These are phyloP conservation scores for Vespertilio murinus DNA, from an alignment of 2,797 vertebrate species.

Conservation along the genomic window DNA sequence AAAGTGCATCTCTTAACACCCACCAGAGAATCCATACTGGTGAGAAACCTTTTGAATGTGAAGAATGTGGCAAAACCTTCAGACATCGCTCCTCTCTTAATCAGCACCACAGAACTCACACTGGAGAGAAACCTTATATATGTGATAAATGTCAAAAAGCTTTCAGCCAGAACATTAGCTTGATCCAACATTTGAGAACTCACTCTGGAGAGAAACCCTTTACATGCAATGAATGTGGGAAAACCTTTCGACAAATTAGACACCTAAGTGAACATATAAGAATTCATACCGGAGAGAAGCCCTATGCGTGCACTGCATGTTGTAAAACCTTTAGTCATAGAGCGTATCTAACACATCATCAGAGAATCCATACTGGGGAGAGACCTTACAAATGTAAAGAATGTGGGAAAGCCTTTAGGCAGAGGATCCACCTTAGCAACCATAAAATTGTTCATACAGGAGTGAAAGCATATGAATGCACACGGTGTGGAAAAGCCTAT, in stretches of 20 bases:
- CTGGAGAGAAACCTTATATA: slow-evolving; percentile 75
- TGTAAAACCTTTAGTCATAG: slow-evolving; percentile 76
- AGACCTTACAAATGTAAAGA: slow-evolving; percentile 77
- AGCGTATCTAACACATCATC: slow-evolving; percentile 69
- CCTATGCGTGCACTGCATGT: slow-evolving; percentile 66
- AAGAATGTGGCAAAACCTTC: slow-evolving; percentile 80
- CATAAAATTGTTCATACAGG: slow-evolving; percentile 76
- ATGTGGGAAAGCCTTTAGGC: slow-evolving; percentile 76
- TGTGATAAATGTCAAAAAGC: slow-evolving; percentile 81
- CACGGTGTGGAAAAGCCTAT: slow-evolving; percentile 73
- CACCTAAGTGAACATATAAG: slow-evolving; percentile 74
- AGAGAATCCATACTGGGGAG: slow-evolving; percentile 76
- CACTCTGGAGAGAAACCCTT: slow-evolving; percentile 78
- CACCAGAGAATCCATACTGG: slow-evolving; percentile 80
- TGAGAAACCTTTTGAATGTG: slow-evolving; percentile 79
- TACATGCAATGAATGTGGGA: slow-evolving; percentile 75
- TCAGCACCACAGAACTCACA: slow-evolving; percentile 78
- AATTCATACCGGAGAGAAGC: slow-evolving; percentile 77
- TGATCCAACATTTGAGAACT: slow-evolving; percentile 74
- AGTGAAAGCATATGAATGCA: slow-evolving; percentile 72
- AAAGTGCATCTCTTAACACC: slow-evolving; percentile 76
- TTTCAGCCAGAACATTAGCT: slow-evolving; percentile 78
- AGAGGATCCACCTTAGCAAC: slow-evolving; percentile 75
- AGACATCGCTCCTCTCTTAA: slow-evolving; percentile 77
- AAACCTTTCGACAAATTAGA: slow-evolving; percentile 73